These are phyloP conservation scores for Tokudaia tokunoshimensis DNA, from an alignment of 2,797 vertebrate genomes.

Conservation along the genomic window DNA sequence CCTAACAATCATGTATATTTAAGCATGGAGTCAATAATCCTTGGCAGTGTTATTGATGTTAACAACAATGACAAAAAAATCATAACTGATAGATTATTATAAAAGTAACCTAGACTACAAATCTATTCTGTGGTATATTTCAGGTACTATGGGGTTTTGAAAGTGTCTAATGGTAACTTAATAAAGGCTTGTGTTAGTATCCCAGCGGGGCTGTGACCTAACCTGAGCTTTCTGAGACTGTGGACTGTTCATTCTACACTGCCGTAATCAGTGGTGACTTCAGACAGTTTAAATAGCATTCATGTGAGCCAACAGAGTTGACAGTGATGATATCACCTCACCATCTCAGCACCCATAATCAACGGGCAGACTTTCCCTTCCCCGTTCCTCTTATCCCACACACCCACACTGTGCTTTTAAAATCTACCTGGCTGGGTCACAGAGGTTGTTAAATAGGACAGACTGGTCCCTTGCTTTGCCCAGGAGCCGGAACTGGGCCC, in stretches of 20 bases:
- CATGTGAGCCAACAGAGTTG: background rate
- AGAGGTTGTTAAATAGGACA: background rate
- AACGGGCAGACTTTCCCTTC: background rate
- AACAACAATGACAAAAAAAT: background rate
- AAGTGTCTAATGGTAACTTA: constrained; percentile 7
- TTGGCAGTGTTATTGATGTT: background rate
- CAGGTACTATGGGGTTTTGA: background rate
- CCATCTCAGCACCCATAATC: background rate
- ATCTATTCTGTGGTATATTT: background rate
- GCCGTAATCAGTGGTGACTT: background rate
- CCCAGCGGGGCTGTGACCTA: background rate
- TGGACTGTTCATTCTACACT: background rate
- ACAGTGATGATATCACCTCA: background rate
- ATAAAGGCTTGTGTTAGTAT: constrained; percentile 4
- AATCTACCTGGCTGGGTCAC: background rate
- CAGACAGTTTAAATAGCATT: background rate
- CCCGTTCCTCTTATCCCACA: background rate
- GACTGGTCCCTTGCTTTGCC: background rate
- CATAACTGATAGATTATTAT: background rate
- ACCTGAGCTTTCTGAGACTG: background rate
- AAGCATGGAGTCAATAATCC: background rate
- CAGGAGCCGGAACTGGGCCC: background rate
- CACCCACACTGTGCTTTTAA: background rate
- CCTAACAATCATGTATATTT: background rate
- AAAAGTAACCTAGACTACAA: constrained; percentile 49